Conservation (phyloP, 2,888 invertebrate species). For the Agrotis exclamationis region DNA sequence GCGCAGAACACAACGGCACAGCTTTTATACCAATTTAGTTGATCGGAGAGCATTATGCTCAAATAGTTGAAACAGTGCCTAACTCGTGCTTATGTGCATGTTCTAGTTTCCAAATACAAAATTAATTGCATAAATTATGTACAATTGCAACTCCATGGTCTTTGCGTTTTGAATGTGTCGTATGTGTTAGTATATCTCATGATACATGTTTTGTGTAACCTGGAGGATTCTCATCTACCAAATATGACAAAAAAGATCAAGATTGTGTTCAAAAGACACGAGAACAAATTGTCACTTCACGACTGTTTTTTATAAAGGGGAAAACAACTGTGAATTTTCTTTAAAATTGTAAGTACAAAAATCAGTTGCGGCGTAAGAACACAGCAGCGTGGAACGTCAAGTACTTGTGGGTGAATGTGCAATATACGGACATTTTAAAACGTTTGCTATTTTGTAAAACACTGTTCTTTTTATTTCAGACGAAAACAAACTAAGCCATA, state of each 20-base stretch:
- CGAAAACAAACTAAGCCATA: neutral
- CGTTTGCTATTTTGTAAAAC: constrained; percentile 29
- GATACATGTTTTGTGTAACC: neutral
- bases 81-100: constrained; percentile 8
- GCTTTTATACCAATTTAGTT: constrained; percentile 27
- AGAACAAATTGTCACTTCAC: constrained; percentile 25
- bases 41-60: constrained; percentile 2
- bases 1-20: neutral
- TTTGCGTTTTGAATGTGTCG: neutral
- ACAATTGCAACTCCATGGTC: neutral
- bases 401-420: constrained; percentile 30
- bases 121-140: neutral
- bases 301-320: constrained; percentile 20
- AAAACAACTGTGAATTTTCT: constrained; percentile 43
- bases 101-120: constrained; percentile 15
- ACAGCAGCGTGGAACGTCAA: constrained; percentile 4
- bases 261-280: constrained; percentile 18
- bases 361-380: constrained; percentile 28
- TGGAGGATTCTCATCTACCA: constrained; percentile 9
- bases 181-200: neutral
- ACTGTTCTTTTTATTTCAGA: constrained; percentile 12
- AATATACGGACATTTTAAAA: constrained; percentile 28
- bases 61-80: constrained; percentile 33
- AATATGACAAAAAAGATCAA: constrained; percentile 1
- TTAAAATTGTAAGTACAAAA: constrained; percentile 34